These are phyloP conservation scores for Ichneumon xanthorius DNA, from an alignment of 2,888 invertebrate species.

Conservation along the genomic window DNA sequence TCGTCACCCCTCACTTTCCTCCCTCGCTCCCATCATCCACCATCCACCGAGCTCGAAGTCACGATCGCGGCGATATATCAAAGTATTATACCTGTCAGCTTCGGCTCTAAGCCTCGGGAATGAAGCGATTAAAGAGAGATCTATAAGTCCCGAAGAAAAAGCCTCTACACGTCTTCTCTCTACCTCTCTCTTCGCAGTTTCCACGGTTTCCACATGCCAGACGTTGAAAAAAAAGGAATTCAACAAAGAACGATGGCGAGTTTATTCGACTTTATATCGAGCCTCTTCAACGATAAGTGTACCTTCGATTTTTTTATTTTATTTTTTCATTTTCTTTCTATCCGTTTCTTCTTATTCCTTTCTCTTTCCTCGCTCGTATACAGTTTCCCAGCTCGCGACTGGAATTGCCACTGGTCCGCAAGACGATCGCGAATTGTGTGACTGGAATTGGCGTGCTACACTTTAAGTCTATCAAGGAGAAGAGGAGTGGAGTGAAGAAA, in stretches of 20 bases:
- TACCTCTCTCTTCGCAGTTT: slow-evolving; percentile 19
- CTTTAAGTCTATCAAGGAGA: slow-evolving; percentile 29
- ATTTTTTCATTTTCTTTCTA: not conserved
- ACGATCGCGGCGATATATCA: slow-evolving; percentile 70
- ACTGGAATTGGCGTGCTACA: slow-evolving; percentile 49
- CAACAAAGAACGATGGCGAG: slow-evolving; percentile 29
- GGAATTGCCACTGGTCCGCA: slow-evolving; percentile 28
- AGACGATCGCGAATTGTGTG: slow-evolving; percentile 42
- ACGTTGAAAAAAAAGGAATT: not conserved
- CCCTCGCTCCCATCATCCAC: slow-evolving; percentile 41
- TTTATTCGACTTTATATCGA: slow-evolving; percentile 29
- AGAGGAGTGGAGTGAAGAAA: slow-evolving; percentile 7
- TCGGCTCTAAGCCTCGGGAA: slow-evolving; percentile 62
- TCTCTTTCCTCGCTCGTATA: not conserved
- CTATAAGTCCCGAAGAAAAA: slow-evolving; percentile 50
- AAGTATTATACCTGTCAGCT: slow-evolving; percentile 72
- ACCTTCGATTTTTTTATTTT: not conserved
- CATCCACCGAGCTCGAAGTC: slow-evolving; percentile 31
- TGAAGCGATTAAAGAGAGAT: slow-evolving; percentile 70
- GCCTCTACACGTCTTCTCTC: slow-evolving; percentile 56
- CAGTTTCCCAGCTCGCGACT: slow-evolving; percentile 19
- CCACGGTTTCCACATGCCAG: slow-evolving; percentile 9
- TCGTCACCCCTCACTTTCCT: slow-evolving; percentile 44
- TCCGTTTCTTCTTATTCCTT: not conserved
- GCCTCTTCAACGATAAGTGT: not conserved